Evolutionary conservation across 2,888 invertebrate species (phyloP).

Genomic region (Eupithecia exiguata): DNA sequence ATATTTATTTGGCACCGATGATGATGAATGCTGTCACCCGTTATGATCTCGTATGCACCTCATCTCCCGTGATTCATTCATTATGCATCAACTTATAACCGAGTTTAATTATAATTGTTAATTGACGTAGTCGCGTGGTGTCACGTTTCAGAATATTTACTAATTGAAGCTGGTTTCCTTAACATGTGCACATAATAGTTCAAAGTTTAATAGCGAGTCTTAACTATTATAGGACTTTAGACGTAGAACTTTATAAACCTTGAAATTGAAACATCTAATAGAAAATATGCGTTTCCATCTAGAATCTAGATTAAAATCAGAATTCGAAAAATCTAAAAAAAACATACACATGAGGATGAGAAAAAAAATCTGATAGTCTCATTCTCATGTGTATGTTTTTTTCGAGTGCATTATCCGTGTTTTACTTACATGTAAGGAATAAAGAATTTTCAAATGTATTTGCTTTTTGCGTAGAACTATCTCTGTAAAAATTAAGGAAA

Average conservation of each 20-base stretch:
- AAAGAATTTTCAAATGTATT: no score
- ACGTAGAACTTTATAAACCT: not conserved
- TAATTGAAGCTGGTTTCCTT: not conserved
- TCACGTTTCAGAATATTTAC: slow-evolving; percentile 7
- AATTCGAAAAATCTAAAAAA: no score
- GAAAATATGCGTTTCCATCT: not conserved
- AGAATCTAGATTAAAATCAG: no score
- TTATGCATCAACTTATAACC: slow-evolving; percentile 23
- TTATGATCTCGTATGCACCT: slow-evolving; percentile 25
- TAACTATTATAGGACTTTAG: not conserved
- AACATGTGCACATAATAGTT: not conserved
- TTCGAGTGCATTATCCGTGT: no score
- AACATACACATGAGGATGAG: no score
- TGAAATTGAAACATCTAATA: not conserved
- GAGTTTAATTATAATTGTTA: slow-evolving; percentile 34
- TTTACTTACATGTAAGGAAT: no score
- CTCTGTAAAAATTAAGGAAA: no score
- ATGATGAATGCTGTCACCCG: not conserved
- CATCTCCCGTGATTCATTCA: slow-evolving; percentile 28
- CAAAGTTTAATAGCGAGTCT: not conserved
- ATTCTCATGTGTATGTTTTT: no score
- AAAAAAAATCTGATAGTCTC: no score
- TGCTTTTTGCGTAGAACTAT: no score
- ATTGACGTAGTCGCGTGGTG: slow-evolving; percentile 1
- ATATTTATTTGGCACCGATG: not conserved